Evolutionary conservation across 2,888 invertebrate species (phyloP).

Genomic region (Amphipyra tragopoginis): DNA sequence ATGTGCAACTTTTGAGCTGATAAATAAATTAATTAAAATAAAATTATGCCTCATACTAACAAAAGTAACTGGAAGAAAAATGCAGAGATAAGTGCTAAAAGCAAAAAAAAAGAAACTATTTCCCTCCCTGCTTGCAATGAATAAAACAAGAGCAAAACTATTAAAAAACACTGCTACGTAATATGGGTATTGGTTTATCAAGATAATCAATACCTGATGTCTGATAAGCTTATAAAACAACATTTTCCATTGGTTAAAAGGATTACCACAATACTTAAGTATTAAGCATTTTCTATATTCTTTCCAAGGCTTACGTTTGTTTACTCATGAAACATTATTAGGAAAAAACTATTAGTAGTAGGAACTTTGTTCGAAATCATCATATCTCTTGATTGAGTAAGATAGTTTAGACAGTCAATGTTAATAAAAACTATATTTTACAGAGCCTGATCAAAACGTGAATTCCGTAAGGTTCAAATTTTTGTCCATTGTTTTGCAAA

Average conservation of each 20-base stretch:
- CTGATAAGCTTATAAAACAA: slow-evolving; percentile 1
- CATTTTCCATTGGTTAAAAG: slow-evolving; percentile 1
- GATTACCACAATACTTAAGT: slow-evolving; percentile 9
- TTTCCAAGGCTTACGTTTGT: slow-evolving; percentile 14
- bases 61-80: too few species aligned
- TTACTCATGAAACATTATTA: slow-evolving; percentile 7
- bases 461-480: slow-evolving; percentile 2
- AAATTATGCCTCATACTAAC: too few species aligned
- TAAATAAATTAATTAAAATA: too few species aligned
- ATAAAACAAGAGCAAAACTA: too few species aligned
- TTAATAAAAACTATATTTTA: slow-evolving; percentile 3
- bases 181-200: neutral
- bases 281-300: slow-evolving; percentile 8
- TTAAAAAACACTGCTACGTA: neutral
- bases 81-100: too few species aligned
- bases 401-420: neutral
- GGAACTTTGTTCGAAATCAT: neutral
- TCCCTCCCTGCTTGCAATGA: too few species aligned
- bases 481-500: too few species aligned
- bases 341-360: slow-evolving; percentile 7
- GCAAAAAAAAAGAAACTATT: too few species aligned
- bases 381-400: neutral
- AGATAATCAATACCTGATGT: slow-evolving; percentile 6
- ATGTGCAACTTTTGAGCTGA: neutral
- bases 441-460: neutral